Conservation (phyloP, 1,140 invertebrate species). For the Thrips palmi region DNA sequence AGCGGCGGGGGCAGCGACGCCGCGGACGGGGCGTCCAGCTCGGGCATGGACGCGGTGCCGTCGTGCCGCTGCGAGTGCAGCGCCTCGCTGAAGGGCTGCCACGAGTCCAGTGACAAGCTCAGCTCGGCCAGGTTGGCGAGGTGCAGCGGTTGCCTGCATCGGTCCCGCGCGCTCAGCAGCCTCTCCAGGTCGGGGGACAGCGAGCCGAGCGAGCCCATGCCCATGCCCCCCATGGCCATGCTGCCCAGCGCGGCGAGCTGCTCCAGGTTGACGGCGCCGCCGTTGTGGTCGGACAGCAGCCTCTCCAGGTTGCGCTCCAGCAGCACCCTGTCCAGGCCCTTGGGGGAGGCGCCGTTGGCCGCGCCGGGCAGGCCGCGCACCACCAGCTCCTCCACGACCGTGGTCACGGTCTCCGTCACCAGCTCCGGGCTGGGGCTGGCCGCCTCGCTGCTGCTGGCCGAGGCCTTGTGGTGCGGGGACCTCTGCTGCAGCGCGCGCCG, state of each 20-base stretch:
- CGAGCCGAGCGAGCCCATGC: constrained; percentile 1
- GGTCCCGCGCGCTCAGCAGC: constrained; percentile 32
- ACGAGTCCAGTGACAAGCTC: constrained; percentile 26
- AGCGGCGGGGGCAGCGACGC: constrained; percentile 14
- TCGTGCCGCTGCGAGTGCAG: constrained; percentile 17
- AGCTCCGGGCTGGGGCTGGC: too few relatives aligned
- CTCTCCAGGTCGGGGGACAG: constrained; percentile 21
- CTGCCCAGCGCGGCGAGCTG: constrained; percentile 12
- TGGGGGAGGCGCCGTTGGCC: constrained; percentile 13
- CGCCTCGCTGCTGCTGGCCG: not conserved
- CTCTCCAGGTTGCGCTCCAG: constrained; percentile 37
- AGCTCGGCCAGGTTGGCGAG: constrained; percentile 29
- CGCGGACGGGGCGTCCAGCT: constrained; percentile 26
- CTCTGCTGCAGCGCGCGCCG: constrained; percentile 26
- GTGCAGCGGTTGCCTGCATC: constrained; percentile 35
- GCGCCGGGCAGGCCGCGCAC: constrained; percentile 17
- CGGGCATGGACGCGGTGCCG: constrained; percentile 45
- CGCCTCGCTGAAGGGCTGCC: constrained; percentile 21
- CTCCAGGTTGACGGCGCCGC: constrained; percentile 20
- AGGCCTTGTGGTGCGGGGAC: constrained; percentile 18
- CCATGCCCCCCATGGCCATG: not conserved
- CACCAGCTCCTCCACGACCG: too few relatives aligned
- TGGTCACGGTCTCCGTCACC: too few relatives aligned
- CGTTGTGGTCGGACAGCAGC: constrained; percentile 25
- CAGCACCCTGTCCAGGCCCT: constrained; percentile 34